These are phyloP conservation scores for Cantharis rufa DNA, from an alignment of 2,888 invertebrate species.

Conservation along the genomic window DNA sequence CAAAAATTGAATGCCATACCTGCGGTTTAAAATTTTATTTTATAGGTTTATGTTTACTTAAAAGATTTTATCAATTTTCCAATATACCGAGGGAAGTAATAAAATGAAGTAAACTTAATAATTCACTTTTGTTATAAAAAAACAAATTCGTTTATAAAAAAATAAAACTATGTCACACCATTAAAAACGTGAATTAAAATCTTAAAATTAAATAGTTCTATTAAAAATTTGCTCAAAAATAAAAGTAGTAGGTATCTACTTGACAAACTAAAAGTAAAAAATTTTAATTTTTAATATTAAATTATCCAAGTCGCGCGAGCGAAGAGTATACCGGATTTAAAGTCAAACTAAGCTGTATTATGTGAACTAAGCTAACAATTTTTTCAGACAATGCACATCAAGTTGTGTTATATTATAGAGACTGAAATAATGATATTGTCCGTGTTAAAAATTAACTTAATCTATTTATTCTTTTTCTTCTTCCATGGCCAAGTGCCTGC, in stretches of 20 bases:
- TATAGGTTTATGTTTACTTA: conserved; percentile 3
- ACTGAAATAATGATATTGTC: too few relatives aligned
- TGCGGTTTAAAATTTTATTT: conserved; percentile 4
- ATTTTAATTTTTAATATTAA: background rate
- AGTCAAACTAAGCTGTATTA: too few relatives aligned
- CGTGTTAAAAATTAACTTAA: too few relatives aligned
- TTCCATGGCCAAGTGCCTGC: too few relatives aligned
- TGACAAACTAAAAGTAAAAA: background rate
- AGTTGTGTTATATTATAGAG: too few relatives aligned
- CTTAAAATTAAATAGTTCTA: background rate
- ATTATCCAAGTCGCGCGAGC: background rate
- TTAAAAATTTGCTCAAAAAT: background rate
- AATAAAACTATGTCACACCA: background rate
- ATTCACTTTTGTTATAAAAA: background rate
- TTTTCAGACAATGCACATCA: too few relatives aligned
- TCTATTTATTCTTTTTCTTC: too few relatives aligned
- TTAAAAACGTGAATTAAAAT: background rate
- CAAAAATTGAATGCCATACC: conserved; percentile 1
- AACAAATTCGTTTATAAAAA: background rate
- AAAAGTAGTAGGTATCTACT: background rate
- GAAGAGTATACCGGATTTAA: too few relatives aligned
- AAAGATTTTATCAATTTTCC: conserved; percentile 3
- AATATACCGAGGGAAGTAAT: background rate
- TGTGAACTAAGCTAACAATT: too few relatives aligned
- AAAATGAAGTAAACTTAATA: conserved; percentile 3